These are phyloP conservation scores for Echinometra lucunter DNA, from an alignment of 53 echinoderm and acorn worm species.

Conservation along the genomic window DNA sequence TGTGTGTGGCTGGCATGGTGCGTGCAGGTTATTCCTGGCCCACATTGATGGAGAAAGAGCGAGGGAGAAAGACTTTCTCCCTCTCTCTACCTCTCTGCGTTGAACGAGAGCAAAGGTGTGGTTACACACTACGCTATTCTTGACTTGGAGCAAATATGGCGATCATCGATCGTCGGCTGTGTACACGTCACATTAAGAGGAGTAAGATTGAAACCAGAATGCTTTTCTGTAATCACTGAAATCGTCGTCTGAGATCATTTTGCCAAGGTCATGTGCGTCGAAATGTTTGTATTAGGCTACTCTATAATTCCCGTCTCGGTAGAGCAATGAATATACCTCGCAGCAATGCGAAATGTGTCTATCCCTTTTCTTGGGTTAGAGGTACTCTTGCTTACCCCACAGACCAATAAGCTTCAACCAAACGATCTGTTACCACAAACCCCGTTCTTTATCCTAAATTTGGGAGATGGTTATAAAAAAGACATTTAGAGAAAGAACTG, in stretches of 20 bases:
- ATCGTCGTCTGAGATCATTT: conserved; percentile 49
- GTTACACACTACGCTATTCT: conserved; percentile 64
- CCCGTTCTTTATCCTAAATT: too few species aligned
- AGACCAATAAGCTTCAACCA: not conserved
- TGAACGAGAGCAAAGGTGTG: conserved; percentile 62
- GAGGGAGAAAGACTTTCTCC: not conserved
- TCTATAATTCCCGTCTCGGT: not conserved
- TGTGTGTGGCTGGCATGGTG: conserved; percentile 12
- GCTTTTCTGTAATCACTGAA: conserved; percentile 24
- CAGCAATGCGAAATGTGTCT: not conserved
- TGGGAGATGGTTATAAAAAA: too few species aligned
- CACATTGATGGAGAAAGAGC: conserved; percentile 35
- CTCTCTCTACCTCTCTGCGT: conserved; percentile 17
- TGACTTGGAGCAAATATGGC: conserved; percentile 66
- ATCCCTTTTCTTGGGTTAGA: not conserved
- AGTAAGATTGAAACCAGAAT: conserved; percentile 52
- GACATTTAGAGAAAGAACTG: too few species aligned
- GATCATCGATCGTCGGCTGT: conserved; percentile 53
- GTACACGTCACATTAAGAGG: conserved; percentile 46
- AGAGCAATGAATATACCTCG: not conserved
- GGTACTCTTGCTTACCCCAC: not conserved
- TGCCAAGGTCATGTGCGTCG: conserved; percentile 31
- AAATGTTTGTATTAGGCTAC: conserved; percentile 36
- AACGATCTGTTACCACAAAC: not conserved
- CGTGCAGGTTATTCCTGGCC: conserved; percentile 33